Percentiles rank a stretch among this genome's conserved stretches.
Conservation (phyloP, 1,140 invertebrate genomes). For the Drosophila oshimai region DNA sequence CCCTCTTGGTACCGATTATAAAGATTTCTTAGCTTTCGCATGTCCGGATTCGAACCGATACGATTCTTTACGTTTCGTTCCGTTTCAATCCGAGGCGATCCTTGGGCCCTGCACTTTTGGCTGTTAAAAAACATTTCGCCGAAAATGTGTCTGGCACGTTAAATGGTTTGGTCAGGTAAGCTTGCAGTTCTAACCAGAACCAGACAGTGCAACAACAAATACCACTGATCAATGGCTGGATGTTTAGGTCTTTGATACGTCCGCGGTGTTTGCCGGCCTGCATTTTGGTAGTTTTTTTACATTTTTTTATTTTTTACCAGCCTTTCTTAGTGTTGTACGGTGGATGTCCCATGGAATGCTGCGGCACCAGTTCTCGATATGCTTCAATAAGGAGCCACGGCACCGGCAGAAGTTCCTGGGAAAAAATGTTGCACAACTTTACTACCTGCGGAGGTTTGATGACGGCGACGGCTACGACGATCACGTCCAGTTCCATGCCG, state of each 20-base stretch:
- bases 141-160: conserved; percentile 81
- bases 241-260: conserved; percentile 76
- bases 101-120: conserved; percentile 55
- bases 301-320: not conserved
- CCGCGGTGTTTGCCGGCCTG: conserved; percentile 58
- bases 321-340: conserved; percentile 27
- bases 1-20: not conserved
- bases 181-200: conserved; percentile 79
- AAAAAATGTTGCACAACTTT: conserved; percentile 79
- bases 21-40: conserved; percentile 51
- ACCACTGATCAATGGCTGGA: conserved; percentile 71
- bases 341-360: conserved; percentile 80
- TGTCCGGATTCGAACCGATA: conserved; percentile 33
- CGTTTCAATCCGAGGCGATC: conserved; percentile 15
- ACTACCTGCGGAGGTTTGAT: conserved; percentile 66
- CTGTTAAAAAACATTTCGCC: conserved; percentile 76
- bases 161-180: conserved; percentile 71
- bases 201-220: conserved; percentile 75
- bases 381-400: conserved; percentile 68
- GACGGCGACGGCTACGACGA: conserved; percentile 46
- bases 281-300: conserved; percentile 37
- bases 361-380: conserved; percentile 74
- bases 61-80: conserved; percentile 10
- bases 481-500: conserved; percentile 31
- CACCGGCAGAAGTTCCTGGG: conserved; percentile 70